Evolutionary conservation across 2,888 invertebrate species (phyloP).

Genomic region (Drosophila histrio): DNA sequence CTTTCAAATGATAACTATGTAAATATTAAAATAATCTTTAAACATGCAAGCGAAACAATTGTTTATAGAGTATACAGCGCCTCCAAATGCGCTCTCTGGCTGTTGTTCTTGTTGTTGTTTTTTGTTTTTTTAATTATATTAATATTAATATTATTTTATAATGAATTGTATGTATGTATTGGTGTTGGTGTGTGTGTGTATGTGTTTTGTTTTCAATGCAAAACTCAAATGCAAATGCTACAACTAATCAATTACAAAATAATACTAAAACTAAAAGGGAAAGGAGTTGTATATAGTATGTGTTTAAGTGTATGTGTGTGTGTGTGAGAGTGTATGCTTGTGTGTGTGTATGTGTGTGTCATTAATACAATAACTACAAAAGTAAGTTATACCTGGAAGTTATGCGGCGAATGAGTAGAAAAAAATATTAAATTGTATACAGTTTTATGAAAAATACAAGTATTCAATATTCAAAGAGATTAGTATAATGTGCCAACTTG

Average conservation of each 20-base stretch:
- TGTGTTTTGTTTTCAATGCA: constrained; percentile 33
- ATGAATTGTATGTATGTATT: constrained; percentile 31
- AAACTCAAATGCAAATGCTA: constrained; percentile 71
- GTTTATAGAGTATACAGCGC: constrained; percentile 33
- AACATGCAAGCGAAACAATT: constrained; percentile 67
- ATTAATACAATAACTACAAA: constrained; percentile 39
- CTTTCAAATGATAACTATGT: constrained; percentile 68
- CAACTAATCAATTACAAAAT: constrained; percentile 58
- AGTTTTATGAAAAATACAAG: constrained; percentile 37
- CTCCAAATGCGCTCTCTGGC: constrained; percentile 17
- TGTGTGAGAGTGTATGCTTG: background rate
- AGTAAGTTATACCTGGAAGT: constrained; percentile 27
- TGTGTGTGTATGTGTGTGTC: background rate
- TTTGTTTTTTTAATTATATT: constrained; percentile 1
- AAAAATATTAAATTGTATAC: constrained; percentile 11
- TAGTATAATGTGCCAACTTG: constrained; percentile 16
- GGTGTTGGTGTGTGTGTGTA: constrained; percentile 23
- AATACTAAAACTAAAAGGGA: constrained; percentile 41
- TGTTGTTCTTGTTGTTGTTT: constrained; percentile 12
- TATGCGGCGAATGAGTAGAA: constrained; percentile 25
- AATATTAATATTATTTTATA: constrained; percentile 10
- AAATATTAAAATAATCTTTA: constrained; percentile 57
- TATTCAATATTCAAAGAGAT: constrained; percentile 10
- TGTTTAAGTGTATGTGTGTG: background rate
- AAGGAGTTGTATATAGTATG: background rate